Evolutionary conservation across 2,888 invertebrate species (phyloP), one percentile per base, ranked within the genome.

Genomic region (Ceriagrion tenellum): DNA sequence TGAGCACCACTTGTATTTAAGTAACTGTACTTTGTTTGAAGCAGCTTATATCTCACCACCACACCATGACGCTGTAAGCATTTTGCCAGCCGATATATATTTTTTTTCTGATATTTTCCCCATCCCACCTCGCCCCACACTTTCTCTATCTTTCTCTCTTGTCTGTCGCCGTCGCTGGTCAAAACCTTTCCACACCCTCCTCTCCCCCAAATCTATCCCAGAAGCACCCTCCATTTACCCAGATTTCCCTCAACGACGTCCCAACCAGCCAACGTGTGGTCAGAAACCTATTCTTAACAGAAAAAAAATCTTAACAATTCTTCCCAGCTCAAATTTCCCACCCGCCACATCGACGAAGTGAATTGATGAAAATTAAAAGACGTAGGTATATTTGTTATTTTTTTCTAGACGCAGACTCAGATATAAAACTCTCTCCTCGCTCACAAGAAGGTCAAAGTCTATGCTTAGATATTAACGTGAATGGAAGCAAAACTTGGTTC

Each of bases 1-100:
- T 26, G 81, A 81, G 81, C 81, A 81, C 81, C 81, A 81, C 81
- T 81, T 81, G 81, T 81, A 81, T 81, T 81, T 35, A 81, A 81
- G 30, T 81, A 81, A 30, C 30, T 81, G 35, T 81, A 81, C 10
- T 35, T 81, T 81, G 30, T 81, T 69, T 26, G 6, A 81, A 81
- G 30, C 81, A 81, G 81, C 81, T 81, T 81, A 13, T 81, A 8
- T 47, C 2, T 47, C 47, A 47, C 47, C 81, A 81, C 81, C 81
- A 81, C 81, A 81, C 81, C 81, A 81, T 35, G 81, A 81, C 81
- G 81, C 81, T 81, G 35, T 35, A 26, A 69, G 81, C 81, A 81
- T 81, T 59, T 81, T 81, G 81, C 81, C 81, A 26, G 81, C 81
- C 30, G 30, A 81, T 35, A 35, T 81, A 69, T 69, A 59, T 69